Evolutionary conservation across 2,888 invertebrate genomes (phyloP), one percentile per base, ranked within the genome.

Genomic region (Perizoma affinitatum): DNA sequence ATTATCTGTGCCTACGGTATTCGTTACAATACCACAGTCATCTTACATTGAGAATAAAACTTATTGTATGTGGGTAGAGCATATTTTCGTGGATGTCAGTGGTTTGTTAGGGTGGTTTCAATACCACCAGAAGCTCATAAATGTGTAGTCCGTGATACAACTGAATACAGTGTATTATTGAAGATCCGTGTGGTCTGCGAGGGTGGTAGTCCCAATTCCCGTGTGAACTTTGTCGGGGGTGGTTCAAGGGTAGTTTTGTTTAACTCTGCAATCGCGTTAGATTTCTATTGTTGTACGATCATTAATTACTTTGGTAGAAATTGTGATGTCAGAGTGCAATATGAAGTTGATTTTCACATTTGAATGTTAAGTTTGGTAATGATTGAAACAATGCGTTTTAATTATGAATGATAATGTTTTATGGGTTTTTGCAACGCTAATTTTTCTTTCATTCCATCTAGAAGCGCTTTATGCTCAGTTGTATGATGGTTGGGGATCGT

Each of bases 201-300:
- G 58, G 51, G 51, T 52, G 51, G 10, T 38, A 38, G 7, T 38
- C 38, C 54, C 46, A 44, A 80, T 88, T 87, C 87, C 87, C 87
- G 84, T 87, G 87, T 87, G 87, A 88, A 80, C 76, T 71, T 58
- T 63, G 56, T 66, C 63, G 72, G 72, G 75, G 76, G 61, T 65
- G 73, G 66, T 49, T 48, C 45, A 55, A 65, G 72, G 71, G 70
- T 67, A 59, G 54, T 62, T 60, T 55, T 62, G 66, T 63, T 65
- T 67, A 67, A 73, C 67, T 70, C 58, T 66, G 55, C 67, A 63
- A 66, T 63, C 61, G 61, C 60, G 59, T 63, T 58, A 45, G 54
- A 63, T 66, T 45, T 49, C 54, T 33, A 68, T 68, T 66, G 65
- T 70, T 48, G 62, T 44, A 57, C 45, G 54, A 64, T 65, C 70